Evolutionary conservation across 2,797 vertebrate species (phyloP).

Genomic region (Acanthis flammea): DNA sequence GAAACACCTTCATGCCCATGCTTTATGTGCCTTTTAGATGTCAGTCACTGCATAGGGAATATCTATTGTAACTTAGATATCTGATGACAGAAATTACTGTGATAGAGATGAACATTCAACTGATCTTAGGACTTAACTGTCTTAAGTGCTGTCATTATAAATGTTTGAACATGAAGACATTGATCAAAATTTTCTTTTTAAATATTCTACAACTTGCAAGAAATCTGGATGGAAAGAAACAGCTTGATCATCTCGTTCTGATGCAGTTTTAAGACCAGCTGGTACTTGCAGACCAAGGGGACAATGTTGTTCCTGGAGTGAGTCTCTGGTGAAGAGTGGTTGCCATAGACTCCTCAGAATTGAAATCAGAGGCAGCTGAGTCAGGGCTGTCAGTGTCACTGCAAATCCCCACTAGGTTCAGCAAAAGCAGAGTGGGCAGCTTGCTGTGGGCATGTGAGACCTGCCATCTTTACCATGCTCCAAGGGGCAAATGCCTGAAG

Average conservation of each 20-base stretch:
- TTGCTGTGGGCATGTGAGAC: background rate
- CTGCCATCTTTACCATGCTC: background rate
- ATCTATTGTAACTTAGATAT: background rate
- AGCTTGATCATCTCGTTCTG: background rate
- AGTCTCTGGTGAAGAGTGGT: background rate
- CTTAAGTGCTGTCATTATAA: background rate
- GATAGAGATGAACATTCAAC: background rate
- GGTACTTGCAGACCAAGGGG: background rate
- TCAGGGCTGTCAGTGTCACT: background rate
- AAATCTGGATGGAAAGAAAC: background rate
- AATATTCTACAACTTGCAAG: background rate
- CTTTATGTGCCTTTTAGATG: background rate
- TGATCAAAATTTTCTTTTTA: background rate
- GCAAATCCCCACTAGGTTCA: background rate
- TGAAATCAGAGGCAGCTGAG: background rate
- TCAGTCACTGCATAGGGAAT: background rate
- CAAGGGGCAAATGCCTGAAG: background rate
- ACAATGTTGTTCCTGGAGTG: background rate
- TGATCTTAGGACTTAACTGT: background rate
- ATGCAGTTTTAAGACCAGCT: background rate
- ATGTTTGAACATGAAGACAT: background rate
- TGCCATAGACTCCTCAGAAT: rapidly evolving
- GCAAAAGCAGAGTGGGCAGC: background rate
- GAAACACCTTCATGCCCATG: background rate
- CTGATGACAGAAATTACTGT: background rate